Evolutionary conservation across 2,113 vertebrate species (phyloP).

Genomic region (Cynoglossus semilaevis): DNA sequence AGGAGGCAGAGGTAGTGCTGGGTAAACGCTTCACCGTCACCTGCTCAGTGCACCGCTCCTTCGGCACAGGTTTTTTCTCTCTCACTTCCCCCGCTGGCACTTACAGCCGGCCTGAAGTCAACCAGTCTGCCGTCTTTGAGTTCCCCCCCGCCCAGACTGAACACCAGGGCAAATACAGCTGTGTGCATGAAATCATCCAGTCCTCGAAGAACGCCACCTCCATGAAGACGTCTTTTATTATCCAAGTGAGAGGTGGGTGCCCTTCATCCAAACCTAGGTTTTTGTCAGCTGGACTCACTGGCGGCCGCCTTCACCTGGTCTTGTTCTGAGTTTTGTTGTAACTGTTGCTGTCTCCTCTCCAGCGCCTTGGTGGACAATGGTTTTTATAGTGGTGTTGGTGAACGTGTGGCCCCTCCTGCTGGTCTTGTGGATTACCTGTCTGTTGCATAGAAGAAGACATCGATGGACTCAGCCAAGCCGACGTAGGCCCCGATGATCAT

Average conservation of each 20-base stretch:
- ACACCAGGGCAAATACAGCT: slow-evolving; percentile 14
- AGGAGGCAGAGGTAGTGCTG: slow-evolving; percentile 1
- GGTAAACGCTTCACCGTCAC: slow-evolving; percentile 10
- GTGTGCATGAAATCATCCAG: slow-evolving; percentile 1
- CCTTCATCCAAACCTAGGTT: too few relatives aligned
- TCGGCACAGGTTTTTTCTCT: not conserved
- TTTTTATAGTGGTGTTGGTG: slow-evolving; percentile 24
- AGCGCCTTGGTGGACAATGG: slow-evolving; percentile 20
- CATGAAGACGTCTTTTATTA: not conserved
- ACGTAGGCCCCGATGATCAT: too few relatives aligned
- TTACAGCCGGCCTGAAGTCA: not conserved
- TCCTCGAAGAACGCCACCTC: not conserved
- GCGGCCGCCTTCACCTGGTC: too few relatives aligned
- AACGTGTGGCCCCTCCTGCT: slow-evolving; percentile 25
- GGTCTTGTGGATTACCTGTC: not conserved
- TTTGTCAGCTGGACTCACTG: too few relatives aligned
- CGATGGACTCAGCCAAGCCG: too few relatives aligned
- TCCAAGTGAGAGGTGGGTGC: slow-evolving; percentile 14
- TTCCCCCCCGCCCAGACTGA: not conserved
- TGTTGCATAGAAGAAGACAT: not conserved
- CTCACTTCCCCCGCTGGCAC: not conserved
- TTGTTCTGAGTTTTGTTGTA: too few relatives aligned
- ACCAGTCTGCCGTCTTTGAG: not conserved
- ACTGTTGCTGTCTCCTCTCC: not conserved
- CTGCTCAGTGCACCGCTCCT: slow-evolving; percentile 1